Conservation (phyloP, 2,797 vertebrate genomes). For the Rhynchonycteris naso region DNA sequence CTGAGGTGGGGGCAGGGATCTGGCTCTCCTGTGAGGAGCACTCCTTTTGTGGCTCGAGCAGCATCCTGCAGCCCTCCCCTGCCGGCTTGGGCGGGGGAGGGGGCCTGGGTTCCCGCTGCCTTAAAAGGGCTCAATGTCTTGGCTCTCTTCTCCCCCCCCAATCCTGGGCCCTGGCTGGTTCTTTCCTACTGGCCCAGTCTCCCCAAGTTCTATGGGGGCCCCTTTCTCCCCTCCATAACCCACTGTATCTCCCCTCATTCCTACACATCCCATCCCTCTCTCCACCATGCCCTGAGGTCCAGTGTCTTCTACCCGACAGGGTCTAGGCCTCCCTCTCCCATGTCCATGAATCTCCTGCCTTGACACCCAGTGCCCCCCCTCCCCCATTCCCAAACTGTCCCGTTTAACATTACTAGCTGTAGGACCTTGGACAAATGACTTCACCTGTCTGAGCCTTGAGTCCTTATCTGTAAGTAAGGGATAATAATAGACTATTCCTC, state of each 20-base stretch:
- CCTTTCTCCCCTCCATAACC: neutral
- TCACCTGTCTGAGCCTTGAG: neutral
- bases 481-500: neutral
- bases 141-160: constrained; percentile 68
- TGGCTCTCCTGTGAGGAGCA: constrained; percentile 16
- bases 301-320: neutral
- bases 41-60: constrained; percentile 79
- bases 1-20: constrained; percentile 30
- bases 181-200: neutral
- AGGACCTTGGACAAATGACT: neutral
- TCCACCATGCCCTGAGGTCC: neutral
- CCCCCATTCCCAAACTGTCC: neutral
- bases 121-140: constrained; percentile 80
- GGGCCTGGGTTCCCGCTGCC: constrained; percentile 76
- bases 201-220: neutral
- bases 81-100: constrained; percentile 60
- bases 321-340: neutral
- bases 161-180: neutral
- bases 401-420: neutral
- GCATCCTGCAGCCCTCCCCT: constrained; percentile 51
- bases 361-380: neutral
- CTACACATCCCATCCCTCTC: neutral
- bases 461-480: neutral
- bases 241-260: neutral
- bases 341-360: neutral